Conservation (phyloP, 2,113 vertebrate species). For the Calyptommatus sinebrachiatus region DNA sequence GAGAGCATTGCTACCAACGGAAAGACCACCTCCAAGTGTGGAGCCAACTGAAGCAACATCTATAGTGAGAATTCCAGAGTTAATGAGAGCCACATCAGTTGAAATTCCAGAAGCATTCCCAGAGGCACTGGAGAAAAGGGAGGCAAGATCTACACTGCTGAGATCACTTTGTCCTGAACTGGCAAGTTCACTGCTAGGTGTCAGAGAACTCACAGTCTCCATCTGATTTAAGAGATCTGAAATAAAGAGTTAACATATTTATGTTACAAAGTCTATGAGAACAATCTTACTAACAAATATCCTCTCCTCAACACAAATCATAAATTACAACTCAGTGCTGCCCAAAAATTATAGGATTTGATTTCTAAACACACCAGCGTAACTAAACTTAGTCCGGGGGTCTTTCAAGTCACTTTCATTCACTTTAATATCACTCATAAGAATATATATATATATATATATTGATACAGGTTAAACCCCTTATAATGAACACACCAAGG, state of each 20-base stretch:
- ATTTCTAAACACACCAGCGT: not conserved
- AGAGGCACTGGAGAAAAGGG: slow-evolving; percentile 85
- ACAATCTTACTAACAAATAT: not conserved
- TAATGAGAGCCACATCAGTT: slow-evolving; percentile 83
- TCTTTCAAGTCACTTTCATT: not conserved
- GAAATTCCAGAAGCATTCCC: slow-evolving; percentile 69
- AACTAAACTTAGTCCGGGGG: not conserved
- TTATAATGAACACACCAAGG: too few species aligned
- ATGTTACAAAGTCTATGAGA: slow-evolving; percentile 7
- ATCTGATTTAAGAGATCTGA: slow-evolving; percentile 87
- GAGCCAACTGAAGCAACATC: slow-evolving; percentile 84
- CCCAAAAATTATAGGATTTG: not conserved
- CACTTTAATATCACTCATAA: too few species aligned
- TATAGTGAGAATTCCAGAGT: slow-evolving; percentile 88
- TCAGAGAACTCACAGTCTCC: slow-evolving; percentile 83
- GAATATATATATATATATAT: too few species aligned
- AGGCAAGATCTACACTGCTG: slow-evolving; percentile 85
- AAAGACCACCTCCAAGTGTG: slow-evolving; percentile 69
- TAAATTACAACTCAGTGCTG: not conserved
- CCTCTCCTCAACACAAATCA: not conserved
- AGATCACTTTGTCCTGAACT: slow-evolving; percentile 83
- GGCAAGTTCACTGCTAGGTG: slow-evolving; percentile 87
- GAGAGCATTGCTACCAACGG: slow-evolving; percentile 65
- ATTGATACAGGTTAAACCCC: not conserved
- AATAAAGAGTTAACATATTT: slow-evolving; percentile 17